Percentiles rank a stretch among this genome's conserved stretches.
phyloP scores from a whole-genome alignment of 2,888 invertebrate species.

The Temnothorax unifasciatus region DNA sequence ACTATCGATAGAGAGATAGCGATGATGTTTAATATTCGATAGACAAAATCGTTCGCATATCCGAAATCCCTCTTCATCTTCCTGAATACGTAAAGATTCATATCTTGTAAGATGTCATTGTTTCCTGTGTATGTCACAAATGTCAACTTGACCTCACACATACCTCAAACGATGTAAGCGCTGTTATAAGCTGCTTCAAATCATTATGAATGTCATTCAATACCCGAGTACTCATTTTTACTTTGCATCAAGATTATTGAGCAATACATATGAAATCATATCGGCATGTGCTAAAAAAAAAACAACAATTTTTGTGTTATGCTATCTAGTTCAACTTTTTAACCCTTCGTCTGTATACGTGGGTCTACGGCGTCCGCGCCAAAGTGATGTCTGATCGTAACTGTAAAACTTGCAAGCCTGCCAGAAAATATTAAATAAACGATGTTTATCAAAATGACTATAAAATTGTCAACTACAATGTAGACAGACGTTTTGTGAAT shows the following conservation, averaged over 20 bases:
- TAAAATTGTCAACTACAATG: too few species aligned
- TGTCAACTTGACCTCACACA: neutral
- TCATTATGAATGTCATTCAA: constrained; percentile 82
- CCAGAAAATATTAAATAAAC: too few species aligned
- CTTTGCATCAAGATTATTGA: constrained; percentile 79
- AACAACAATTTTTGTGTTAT: neutral
- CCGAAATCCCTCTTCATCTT: constrained; percentile 84
- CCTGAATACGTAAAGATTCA: constrained; percentile 69
- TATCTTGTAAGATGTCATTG: neutral
- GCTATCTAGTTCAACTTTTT: neutral
- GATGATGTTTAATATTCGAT: constrained; percentile 86
- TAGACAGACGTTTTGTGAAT: too few species aligned
- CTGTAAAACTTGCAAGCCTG: too few species aligned
- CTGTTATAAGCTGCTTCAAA: constrained; percentile 82
- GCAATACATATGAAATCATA: neutral
- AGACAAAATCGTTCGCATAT: constrained; percentile 85
- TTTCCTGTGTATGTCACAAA: neutral
- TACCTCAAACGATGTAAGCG: constrained; percentile 83
- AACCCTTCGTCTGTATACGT: too few species aligned
- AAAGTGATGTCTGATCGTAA: too few species aligned
- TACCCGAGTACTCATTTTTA: constrained; percentile 84
- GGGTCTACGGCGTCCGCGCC: too few species aligned
- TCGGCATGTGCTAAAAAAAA: neutral
- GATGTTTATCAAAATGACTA: too few species aligned
- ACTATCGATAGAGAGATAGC: constrained; percentile 86